Evolutionary conservation across 2,888 invertebrate genomes (phyloP).

Genomic region (Lasioglossum zephyrum): DNA sequence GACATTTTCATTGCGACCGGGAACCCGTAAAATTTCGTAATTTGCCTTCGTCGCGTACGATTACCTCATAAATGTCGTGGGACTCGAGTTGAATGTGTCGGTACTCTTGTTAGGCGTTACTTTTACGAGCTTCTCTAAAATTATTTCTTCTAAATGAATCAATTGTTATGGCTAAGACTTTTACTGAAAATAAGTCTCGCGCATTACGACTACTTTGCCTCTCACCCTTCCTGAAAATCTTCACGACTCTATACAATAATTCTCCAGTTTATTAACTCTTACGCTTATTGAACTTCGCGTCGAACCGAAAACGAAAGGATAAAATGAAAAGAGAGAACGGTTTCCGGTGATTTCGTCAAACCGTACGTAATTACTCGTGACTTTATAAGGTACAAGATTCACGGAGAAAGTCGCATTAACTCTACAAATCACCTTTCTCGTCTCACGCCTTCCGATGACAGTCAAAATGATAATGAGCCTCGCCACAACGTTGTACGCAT

Average conservation of each 20-base stretch:
- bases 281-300: not conserved
- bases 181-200: not conserved
- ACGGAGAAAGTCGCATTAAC: slow-evolving; percentile 35
- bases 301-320: not conserved
- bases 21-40: slow-evolving; percentile 51
- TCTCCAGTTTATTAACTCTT: not conserved
- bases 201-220: not conserved
- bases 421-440: slow-evolving; percentile 7
- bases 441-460: not conserved
- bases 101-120: slow-evolving; percentile 65
- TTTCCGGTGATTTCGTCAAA: not conserved
- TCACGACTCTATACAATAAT: not conserved
- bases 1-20: slow-evolving; percentile 29
- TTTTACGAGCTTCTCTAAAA: slow-evolving; percentile 62
- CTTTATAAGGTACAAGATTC: slow-evolving; percentile 20
- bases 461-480: slow-evolving; percentile 29
- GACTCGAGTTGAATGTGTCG: slow-evolving; percentile 36
- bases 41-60: slow-evolving; percentile 67
- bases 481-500: slow-evolving; percentile 5
- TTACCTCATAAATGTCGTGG: slow-evolving; percentile 74
- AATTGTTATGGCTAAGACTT: not conserved
- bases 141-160: slow-evolving; percentile 52
- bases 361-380: slow-evolving; percentile 17
- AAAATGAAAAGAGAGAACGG: not conserved
- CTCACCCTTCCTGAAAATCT: too few species aligned